These are phyloP conservation scores for Meloidogyne exigua DNA, from an alignment of 1,140 invertebrate genomes.

Conservation along the genomic window DNA sequence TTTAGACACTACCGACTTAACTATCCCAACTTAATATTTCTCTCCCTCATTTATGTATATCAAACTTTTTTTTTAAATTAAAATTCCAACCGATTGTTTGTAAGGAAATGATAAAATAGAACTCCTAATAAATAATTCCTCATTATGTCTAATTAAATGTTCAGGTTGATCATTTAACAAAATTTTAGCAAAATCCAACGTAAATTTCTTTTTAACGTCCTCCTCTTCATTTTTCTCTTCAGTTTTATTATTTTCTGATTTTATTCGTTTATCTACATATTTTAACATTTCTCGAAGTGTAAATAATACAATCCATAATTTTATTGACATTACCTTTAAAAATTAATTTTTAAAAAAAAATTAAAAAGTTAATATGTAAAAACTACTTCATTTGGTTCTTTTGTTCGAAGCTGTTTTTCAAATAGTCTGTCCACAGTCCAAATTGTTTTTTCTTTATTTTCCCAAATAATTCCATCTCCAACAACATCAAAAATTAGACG, in stretches of 20 bases:
- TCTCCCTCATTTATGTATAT: no score
- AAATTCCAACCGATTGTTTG: slow-evolving; percentile 44
- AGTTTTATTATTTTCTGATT: slow-evolving; percentile 11
- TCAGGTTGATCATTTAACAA: slow-evolving; percentile 29
- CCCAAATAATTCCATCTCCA: slow-evolving; percentile 74
- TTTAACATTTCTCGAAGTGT: slow-evolving; percentile 50
- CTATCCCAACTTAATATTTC: no score
- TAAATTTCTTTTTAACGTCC: slow-evolving; percentile 21
- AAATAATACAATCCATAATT: slow-evolving; percentile 57
- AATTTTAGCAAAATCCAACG: slow-evolving; percentile 27
- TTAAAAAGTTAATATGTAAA: not conserved
- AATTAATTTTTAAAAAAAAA: not conserved
- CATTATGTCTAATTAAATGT: slow-evolving; percentile 29
- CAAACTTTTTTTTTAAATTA: not conserved
- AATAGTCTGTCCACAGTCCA: slow-evolving; percentile 81
- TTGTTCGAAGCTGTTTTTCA: slow-evolving; percentile 81
- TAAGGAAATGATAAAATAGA: slow-evolving; percentile 55
- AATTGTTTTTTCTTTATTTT: slow-evolving; percentile 75
- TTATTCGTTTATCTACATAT: slow-evolving; percentile 45
- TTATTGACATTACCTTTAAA: slow-evolving; percentile 59
- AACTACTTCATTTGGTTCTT: slow-evolving; percentile 82
- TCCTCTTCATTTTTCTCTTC: slow-evolving; percentile 12
- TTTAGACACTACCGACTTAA: no score
- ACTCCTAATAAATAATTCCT: slow-evolving; percentile 48
- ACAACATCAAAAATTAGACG: slow-evolving; percentile 48